Conservation (phyloP, 2,113 vertebrate species). For the Trochalopteron elliotii region DNA sequence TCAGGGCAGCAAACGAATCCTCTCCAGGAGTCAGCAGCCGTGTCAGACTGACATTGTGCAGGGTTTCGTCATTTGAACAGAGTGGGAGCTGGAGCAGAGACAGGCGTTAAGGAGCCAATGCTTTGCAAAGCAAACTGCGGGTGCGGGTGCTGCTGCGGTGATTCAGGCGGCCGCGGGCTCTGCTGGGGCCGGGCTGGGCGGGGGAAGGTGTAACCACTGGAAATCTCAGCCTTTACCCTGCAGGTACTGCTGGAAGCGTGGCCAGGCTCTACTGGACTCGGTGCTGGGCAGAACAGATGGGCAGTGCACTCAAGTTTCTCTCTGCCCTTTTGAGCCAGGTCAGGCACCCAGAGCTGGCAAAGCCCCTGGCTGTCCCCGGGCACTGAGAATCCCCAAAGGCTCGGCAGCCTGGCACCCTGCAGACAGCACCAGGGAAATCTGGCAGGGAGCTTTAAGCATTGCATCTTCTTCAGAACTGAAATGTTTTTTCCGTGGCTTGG, state of each 20-base stretch:
- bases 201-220: background rate
- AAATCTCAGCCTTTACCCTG: background rate
- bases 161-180: background rate
- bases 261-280: background rate
- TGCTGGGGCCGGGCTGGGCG: background rate
- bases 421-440: background rate
- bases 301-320: accelerated
- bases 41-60: background rate
- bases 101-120: background rate
- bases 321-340: background rate
- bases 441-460: background rate
- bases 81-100: background rate
- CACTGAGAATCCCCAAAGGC: background rate
- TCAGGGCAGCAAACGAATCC: background rate
- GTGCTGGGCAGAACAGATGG: background rate
- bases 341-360: accelerated
- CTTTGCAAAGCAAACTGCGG: background rate
- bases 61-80: background rate
- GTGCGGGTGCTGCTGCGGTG: background rate
- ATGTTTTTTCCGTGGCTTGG: background rate
- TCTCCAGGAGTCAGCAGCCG: background rate
- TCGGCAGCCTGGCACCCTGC: background rate
- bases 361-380: background rate
- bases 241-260: background rate
- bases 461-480: background rate